These are phyloP conservation scores for Simalia tracyae DNA, from an alignment of 2,797 vertebrate genomes.

Conservation along the genomic window DNA sequence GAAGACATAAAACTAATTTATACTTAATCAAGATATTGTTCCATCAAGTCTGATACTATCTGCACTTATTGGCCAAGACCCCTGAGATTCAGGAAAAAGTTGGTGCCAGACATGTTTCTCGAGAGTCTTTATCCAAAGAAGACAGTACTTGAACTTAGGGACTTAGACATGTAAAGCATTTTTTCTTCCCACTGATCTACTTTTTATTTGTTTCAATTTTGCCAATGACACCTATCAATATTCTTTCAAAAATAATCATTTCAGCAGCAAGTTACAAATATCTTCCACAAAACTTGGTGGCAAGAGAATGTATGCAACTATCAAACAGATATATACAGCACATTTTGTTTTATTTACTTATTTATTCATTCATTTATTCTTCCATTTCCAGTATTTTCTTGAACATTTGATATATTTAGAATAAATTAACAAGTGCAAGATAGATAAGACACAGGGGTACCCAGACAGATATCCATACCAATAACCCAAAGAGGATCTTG, in stretches of 20 bases:
- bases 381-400: background rate
- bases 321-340: too few species aligned
- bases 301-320: too few species aligned
- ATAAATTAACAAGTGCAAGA: background rate
- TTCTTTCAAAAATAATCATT: too few species aligned
- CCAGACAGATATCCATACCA: background rate
- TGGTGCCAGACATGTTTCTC: background rate
- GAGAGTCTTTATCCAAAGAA: background rate
- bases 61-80: background rate
- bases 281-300: background rate
- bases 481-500: background rate
- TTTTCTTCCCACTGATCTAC: background rate
- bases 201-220: too few species aligned
- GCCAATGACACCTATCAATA: too few species aligned
- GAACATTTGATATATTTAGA: background rate
- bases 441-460: background rate
- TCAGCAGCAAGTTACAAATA: background rate
- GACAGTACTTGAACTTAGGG: background rate
- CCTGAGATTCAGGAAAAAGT: background rate
- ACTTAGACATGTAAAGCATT: background rate
- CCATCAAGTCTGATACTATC: too few species aligned
- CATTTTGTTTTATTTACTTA: too few species aligned
- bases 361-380: background rate
- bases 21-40: too few species aligned
- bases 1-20: too few species aligned